A percentile compares a stretch with the other conserved stretches of the same genome.
These are phyloP conservation scores for Heliocidaris erythrogramma DNA, from an alignment of 35 echinoderm and acorn worm genomes.

Conservation along the genomic window DNA sequence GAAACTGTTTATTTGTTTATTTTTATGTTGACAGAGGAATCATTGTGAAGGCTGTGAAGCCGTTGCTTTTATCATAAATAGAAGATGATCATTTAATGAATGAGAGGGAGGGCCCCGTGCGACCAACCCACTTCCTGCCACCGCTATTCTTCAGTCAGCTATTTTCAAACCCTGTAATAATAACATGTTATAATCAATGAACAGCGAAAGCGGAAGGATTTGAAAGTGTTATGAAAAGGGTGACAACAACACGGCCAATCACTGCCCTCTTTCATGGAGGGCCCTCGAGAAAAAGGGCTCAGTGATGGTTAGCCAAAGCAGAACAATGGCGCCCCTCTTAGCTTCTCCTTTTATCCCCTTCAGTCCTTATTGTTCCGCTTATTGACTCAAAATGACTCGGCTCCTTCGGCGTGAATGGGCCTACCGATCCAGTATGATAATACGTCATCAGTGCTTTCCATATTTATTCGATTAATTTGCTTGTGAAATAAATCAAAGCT, in stretches of 20 bases:
- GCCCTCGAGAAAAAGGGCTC: neutral
- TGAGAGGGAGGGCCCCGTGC: neutral
- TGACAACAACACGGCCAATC: conserved; percentile 7
- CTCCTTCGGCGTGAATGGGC: neutral
- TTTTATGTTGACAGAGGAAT: neutral
- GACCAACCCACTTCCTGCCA: neutral
- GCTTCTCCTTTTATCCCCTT: neutral
- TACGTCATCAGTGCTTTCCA: neutral
- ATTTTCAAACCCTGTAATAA: conserved; percentile 4
- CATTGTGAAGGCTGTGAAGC: neutral
- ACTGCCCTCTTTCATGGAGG: neutral
- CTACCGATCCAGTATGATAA: neutral
- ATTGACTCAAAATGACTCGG: conserved; percentile 1
- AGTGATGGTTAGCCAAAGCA: neutral
- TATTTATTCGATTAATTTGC: neutral
- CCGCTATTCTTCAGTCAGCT: neutral
- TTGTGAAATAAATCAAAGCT: too few species aligned
- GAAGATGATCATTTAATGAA: neutral
- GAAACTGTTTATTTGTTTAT: neutral
- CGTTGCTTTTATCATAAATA: neutral
- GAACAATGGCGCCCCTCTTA: neutral
- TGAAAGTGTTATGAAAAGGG: conserved; percentile 14
- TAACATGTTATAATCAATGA: neutral
- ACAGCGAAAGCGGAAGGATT: neutral
- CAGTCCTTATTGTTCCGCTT: neutral